Conservation (phyloP, 2,113 vertebrate genomes). For the Brachypodius melanocephalos region DNA sequence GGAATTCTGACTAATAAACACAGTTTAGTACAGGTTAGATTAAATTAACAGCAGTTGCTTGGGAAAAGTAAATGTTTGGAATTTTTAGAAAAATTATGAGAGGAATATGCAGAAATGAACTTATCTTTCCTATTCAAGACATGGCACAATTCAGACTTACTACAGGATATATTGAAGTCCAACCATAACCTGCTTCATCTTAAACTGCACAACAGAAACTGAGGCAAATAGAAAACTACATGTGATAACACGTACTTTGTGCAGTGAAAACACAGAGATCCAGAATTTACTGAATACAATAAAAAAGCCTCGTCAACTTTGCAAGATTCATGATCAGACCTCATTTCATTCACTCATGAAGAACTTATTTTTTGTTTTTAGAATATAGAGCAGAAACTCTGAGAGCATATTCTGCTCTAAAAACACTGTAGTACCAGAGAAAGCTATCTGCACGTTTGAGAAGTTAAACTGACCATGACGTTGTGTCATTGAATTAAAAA, state of each 20-base stretch:
- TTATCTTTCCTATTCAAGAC: neutral
- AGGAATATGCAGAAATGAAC: neutral
- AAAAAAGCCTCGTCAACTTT: neutral
- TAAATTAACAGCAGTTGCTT: neutral
- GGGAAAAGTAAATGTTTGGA: neutral
- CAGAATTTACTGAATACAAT: neutral
- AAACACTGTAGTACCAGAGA: neutral
- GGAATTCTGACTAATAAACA: neutral
- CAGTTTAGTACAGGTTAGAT: neutral
- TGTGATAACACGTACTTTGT: neutral
- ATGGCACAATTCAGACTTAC: neutral
- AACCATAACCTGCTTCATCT: neutral
- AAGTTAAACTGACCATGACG: constrained; percentile 44
- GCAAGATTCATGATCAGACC: neutral
- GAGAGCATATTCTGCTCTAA: neutral
- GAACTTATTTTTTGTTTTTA: constrained; percentile 56
- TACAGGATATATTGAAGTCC: neutral
- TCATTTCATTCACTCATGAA: neutral
- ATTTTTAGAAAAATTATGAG: neutral
- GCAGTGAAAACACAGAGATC: neutral
- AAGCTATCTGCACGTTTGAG: neutral
- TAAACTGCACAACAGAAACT: neutral
- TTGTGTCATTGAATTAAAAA: neutral
- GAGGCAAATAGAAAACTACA: neutral
- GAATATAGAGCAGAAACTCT: constrained; percentile 61